Evolutionary conservation across 2,797 vertebrate genomes (phyloP), one percentile per base, ranked within the genome.

Genomic region (Pangasius mekongensis): DNA sequence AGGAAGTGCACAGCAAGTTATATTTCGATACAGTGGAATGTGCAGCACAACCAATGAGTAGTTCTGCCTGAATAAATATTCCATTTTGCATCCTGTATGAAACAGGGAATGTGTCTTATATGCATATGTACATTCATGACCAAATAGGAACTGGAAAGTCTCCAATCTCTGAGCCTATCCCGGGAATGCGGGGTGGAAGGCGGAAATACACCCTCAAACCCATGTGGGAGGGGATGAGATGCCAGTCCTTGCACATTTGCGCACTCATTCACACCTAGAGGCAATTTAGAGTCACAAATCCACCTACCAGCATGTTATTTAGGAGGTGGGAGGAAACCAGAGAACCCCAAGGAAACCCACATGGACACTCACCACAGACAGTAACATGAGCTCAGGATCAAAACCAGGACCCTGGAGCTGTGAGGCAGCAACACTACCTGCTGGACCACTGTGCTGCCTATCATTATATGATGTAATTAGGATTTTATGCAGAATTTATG

Each of bases 401-500:
- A n/a, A 82, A 60, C 2, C 16, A 66, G 27, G 43, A 30, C 18
- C 16, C 7, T 49, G 60, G 39, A 66, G 13, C 81, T 30, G 16
- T 89, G 91, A 95, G 93, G 93, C 91, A 89, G 91, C 91, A 18
- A 43, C 20, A 3, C 62, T 49, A 67, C 43, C 16, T 64, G 39
- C 36, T 83, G 11, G 24, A 47, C 14, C 60, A 64, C 11, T n/a
- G 30, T n/a, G 3, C 56, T 60, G 33, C 20, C 33, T 43, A 11
- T 27, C 7, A n/a, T 67, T 84, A 84, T 67, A 52, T 30, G 13
- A 36, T 84, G n/a, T 67, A 67, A 67, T 84, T 52, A 33, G 2
- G 67, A 39, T 67, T 33, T 54, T 24, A 54, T 84, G 91, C 93
- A 95, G 94, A 95, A 95, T 95, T 93, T 93, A 95, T 95, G 94